A percentile compares a stretch with the other conserved stretches of the same genome.
Evolutionary conservation across 1,140 invertebrate genomes (phyloP).

Genomic region (Gryon sp.): DNA sequence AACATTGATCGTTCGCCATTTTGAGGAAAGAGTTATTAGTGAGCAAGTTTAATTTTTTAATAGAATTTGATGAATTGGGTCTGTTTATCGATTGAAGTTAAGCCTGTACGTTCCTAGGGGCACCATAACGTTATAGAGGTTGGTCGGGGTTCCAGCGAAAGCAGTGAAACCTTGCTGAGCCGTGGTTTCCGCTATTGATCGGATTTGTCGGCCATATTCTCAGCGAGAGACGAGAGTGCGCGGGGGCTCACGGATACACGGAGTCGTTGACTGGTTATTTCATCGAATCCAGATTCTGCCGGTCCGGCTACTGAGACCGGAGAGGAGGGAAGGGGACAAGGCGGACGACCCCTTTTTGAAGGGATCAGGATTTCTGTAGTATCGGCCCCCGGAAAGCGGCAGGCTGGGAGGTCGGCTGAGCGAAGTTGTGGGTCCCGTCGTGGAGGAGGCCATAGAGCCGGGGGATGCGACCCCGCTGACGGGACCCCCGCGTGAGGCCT

Average conservation of each 20-base stretch:
- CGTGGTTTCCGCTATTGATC: slow-evolving; percentile 48
- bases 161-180: slow-evolving; percentile 8
- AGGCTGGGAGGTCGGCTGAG: slow-evolving; percentile 80
- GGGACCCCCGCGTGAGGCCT: slow-evolving; percentile 76
- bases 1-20: slow-evolving; percentile 77
- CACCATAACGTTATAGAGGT: neutral
- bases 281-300: neutral
- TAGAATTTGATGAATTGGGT: no score
- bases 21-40: slow-evolving; percentile 69
- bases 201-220: slow-evolving; percentile 48
- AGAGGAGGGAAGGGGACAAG: neutral
- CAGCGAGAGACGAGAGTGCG: slow-evolving; percentile 27
- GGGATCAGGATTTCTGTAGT: slow-evolving; percentile 51
- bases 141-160: slow-evolving; percentile 16
- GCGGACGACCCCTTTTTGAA: neutral
- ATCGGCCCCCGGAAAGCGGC: slow-evolving; percentile 70
- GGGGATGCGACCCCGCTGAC: slow-evolving; percentile 79
- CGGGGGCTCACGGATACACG: neutral
- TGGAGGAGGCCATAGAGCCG: slow-evolving; percentile 80
- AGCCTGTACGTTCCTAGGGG: neutral
- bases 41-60: no score
- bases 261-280: neutral
- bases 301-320: neutral
- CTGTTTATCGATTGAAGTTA: neutral
- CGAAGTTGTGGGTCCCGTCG: slow-evolving; percentile 80